Conservation (phyloP, 2,797 vertebrate genomes). For the Parauchenoglanis punctatus region DNA sequence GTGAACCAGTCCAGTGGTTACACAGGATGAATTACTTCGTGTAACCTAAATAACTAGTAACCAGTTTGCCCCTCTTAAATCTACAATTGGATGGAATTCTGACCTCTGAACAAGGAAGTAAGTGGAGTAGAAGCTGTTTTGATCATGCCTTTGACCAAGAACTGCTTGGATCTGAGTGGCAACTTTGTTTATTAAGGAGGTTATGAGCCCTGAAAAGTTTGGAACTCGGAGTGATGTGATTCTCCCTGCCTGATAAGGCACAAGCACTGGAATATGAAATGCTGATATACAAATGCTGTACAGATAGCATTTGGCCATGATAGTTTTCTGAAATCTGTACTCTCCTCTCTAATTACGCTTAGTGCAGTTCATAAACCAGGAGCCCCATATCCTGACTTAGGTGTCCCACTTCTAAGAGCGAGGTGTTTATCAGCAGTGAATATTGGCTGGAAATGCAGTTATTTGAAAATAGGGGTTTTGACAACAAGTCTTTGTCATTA, state of each 20-base stretch:
- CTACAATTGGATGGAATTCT: neutral
- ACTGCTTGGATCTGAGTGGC: neutral
- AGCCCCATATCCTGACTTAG: neutral
- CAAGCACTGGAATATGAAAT: neutral
- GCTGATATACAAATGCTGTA: neutral
- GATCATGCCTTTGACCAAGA: neutral
- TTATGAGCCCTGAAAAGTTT: neutral
- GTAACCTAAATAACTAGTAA: neutral
- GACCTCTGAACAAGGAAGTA: neutral
- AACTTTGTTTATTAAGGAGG: neutral
- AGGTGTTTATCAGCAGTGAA: neutral
- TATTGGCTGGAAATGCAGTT: neutral
- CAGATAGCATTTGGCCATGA: neutral
- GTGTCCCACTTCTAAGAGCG: neutral
- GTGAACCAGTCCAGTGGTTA: neutral
- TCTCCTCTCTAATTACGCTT: neutral
- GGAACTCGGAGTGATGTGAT: neutral
- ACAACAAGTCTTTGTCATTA: neutral
- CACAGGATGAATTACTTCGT: neutral
- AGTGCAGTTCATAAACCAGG: neutral
- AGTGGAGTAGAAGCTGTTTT: neutral
- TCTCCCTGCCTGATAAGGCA: neutral
- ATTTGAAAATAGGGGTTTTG: neutral
- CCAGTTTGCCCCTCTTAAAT: neutral
- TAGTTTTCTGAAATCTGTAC: neutral